Evolutionary conservation across 2,797 vertebrate genomes (phyloP).

Genomic region (Pseudocheirus occidentalis): DNA sequence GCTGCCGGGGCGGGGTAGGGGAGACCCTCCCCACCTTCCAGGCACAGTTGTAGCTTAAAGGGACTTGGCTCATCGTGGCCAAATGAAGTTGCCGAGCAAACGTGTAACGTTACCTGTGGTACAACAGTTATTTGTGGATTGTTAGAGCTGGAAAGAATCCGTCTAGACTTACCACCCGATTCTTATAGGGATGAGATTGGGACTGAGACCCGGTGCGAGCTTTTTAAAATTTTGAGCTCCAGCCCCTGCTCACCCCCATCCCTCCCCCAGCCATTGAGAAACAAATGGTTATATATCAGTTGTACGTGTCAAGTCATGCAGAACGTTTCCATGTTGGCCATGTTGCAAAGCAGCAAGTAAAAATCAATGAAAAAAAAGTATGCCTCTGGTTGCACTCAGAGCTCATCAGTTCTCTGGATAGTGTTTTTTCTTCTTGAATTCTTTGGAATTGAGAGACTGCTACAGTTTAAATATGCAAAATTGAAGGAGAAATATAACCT

Average conservation of each 20-base stretch:
- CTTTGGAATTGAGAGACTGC: neutral
- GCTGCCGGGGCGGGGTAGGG: neutral
- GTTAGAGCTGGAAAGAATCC: neutral
- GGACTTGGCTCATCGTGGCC: too few relatives aligned
- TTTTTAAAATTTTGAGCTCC: too few relatives aligned
- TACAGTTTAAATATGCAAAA: neutral
- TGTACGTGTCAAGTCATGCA: neutral
- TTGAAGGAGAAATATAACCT: neutral
- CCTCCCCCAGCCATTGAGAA: neutral
- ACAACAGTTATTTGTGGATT: too few relatives aligned
- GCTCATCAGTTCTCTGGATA: neutral
- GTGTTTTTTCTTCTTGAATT: neutral
- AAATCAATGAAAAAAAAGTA: neutral
- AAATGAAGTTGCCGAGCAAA: too few relatives aligned
- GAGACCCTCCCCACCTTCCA: too few relatives aligned
- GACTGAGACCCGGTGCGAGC: too few relatives aligned
- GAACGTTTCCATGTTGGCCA: neutral
- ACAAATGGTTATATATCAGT: rapidly evolving
- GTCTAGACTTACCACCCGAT: too few relatives aligned
- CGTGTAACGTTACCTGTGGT: rapidly evolving
- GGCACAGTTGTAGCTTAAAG: neutral
- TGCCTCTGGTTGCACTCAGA: neutral
- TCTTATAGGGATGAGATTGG: neutral
- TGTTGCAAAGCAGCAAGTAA: neutral
- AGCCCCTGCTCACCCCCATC: neutral